Base-by-base conservation (phyloP, 1,140 invertebrate species). In the Proales similis region DNA sequence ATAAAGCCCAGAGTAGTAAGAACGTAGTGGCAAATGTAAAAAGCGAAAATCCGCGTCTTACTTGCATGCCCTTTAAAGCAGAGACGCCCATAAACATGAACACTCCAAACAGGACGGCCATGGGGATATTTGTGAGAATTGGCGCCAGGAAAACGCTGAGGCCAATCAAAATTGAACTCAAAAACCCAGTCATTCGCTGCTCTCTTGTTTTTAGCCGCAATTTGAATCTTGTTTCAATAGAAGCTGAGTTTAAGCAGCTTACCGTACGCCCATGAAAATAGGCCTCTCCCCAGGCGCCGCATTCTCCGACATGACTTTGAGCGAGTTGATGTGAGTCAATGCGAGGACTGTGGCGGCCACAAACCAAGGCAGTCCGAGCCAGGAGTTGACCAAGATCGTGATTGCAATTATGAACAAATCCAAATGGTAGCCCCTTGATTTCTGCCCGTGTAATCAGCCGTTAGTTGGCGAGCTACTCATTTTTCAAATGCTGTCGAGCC, bases 311-410 rank as follows among this genome's bases (percentile, higher is more conserved):
- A 70, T 66, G 51, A 71, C 66, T 48, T 70, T 72, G 7, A 75
- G 65, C 20, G 71, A 67, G 60, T 72, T 70, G 3, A 77, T 69
- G 62, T 70, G 65, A 57, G 67, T 64, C 14, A 66, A 74, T 24
- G 67, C 67, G 4, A 76, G 51, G n/a, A 78, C 68, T 9, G 78
- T 78, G n/a, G 74, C 75, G 22, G 76, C 77, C n/a, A 79, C 76
- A 64, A 78, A 74, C 71, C 77, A 78, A 2, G 77, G 77, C 19
- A 77, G 66, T 17, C 77, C 77, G 33, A 78, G 63, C 22, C 78
- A 67, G n/a, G 77, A 76, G 63, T 71, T 73, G 22, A 72, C 63
- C 2, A 75, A 27, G 48, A 79, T 75, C 5, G 77, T 66, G 26
- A 71, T 42, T 6, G 68, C 68, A 27, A 78, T 49, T 3, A 78